Conservation (phyloP, 2,888 invertebrate species). For the Carterocephalus palaemon region DNA sequence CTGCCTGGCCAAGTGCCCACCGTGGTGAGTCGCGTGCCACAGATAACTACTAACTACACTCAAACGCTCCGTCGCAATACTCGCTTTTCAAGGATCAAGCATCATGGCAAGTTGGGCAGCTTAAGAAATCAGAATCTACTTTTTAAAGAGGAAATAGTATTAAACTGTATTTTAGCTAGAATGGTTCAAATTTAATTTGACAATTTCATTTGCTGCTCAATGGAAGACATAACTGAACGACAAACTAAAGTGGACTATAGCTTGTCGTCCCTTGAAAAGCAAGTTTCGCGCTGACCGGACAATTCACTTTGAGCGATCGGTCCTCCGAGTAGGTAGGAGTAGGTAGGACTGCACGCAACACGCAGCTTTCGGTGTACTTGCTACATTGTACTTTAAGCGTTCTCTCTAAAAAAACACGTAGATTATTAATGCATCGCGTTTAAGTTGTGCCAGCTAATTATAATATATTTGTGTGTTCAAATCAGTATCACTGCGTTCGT, state of each 20-base stretch:
- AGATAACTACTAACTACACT: constrained; percentile 22
- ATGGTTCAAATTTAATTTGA: too few relatives aligned
- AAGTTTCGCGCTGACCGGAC: too few relatives aligned
- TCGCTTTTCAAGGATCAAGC: too few relatives aligned
- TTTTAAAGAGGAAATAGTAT: too few relatives aligned
- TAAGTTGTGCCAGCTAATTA: constrained; percentile 58
- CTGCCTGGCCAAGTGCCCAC: constrained; percentile 95
- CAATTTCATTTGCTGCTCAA: too few relatives aligned
- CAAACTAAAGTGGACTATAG: too few relatives aligned
- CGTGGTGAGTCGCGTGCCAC: constrained; percentile 85
- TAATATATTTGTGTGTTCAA: not conserved
- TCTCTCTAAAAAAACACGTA: constrained; percentile 55
- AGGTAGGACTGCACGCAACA: constrained; percentile 67
- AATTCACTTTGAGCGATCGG: constrained; percentile 76
- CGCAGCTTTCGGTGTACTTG: constrained; percentile 74
- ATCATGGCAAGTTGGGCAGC: too few relatives aligned
- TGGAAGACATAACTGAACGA: too few relatives aligned
- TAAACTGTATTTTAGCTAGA: too few relatives aligned
- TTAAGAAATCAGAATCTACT: too few relatives aligned
- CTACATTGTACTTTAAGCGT: constrained; percentile 58
- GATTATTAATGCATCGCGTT: constrained; percentile 49
- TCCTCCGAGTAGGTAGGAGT: constrained; percentile 50
- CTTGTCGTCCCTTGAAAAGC: too few relatives aligned
- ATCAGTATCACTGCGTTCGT: constrained; percentile 3
- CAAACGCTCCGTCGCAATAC: constrained; percentile 1